Percentiles rank a stretch among this genome's conserved stretches.
Evolutionary conservation across 2,113 vertebrate genomes (phyloP).

Genomic region (Lamprologus ornatipinnis): DNA sequence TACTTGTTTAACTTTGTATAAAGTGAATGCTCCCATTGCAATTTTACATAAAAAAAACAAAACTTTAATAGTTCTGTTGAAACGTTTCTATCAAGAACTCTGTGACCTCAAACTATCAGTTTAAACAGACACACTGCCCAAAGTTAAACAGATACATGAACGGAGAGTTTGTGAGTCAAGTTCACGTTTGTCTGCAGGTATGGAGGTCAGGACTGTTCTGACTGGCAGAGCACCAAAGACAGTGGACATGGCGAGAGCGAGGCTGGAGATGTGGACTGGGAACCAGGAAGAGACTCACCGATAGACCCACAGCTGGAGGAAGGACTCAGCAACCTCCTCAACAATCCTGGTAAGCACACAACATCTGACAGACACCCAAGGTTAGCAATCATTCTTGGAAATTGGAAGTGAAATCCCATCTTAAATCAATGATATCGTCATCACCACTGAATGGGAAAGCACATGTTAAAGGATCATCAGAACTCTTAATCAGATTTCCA

Average conservation of each 20-base stretch:
- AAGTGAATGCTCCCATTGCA: background rate
- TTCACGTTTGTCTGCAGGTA: conserved; percentile 61
- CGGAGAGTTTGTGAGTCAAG: background rate
- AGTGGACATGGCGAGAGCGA: conserved; percentile 82
- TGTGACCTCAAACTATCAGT: background rate
- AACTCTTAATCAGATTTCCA: background rate
- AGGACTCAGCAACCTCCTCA: conserved; percentile 75
- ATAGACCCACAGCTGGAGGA: conserved; percentile 83
- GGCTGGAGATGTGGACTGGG: conserved; percentile 78
- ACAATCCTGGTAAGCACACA: conserved; percentile 71
- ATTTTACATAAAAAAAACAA: background rate
- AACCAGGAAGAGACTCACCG: conserved; percentile 75
- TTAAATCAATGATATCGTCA: background rate
- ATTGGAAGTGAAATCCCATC: background rate
- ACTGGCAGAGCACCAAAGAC: conserved; percentile 82
- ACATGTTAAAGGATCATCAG: background rate
- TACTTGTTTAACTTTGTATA: background rate
- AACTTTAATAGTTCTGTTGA: background rate
- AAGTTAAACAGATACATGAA: background rate
- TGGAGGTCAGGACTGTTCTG: conserved; percentile 71
- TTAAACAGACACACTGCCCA: background rate
- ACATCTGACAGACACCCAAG: background rate
- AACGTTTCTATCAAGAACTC: background rate
- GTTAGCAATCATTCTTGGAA: background rate
- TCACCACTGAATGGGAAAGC: background rate